Conservation (phyloP, 1,140 invertebrate species). For the Cydia splendana region DNA sequence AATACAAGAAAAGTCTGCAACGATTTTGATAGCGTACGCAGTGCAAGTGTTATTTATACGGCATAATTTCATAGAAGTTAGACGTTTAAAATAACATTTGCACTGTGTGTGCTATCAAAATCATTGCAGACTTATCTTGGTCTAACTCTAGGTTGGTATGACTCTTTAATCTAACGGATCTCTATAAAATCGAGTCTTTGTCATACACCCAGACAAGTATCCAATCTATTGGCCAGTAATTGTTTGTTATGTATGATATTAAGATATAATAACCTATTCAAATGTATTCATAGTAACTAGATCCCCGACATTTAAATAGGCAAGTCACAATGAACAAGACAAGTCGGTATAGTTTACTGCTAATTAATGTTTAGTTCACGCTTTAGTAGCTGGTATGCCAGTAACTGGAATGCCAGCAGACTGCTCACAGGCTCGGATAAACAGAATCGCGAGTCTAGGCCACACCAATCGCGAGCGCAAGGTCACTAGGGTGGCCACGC, state of each 20-base stretch:
- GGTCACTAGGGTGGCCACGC: slow-evolving; percentile 28
- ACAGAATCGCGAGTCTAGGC: slow-evolving; percentile 31
- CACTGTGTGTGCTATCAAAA: too few species aligned
- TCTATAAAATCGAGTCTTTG: too few species aligned
- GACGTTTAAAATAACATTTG: too few species aligned
- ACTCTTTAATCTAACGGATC: neutral
- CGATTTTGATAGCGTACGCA: too few species aligned
- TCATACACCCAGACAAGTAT: neutral
- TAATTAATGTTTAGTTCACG: slow-evolving; percentile 20
- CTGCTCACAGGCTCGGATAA: slow-evolving; percentile 23
- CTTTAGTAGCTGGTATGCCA: slow-evolving; percentile 7
- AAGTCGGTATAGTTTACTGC: slow-evolving; percentile 5
- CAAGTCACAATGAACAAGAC: slow-evolving; percentile 1
- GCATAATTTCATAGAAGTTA: too few species aligned
- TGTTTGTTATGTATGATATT: neutral
- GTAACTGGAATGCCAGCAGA: slow-evolving; percentile 12
- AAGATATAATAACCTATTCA: neutral
- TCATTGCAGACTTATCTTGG: too few species aligned
- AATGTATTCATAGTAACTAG: neutral
- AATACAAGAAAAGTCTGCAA: too few species aligned
- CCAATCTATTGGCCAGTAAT: neutral
- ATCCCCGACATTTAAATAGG: slow-evolving; percentile 8
- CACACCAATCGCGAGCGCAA: slow-evolving; percentile 23
- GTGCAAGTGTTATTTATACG: too few species aligned
- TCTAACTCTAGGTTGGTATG: too few species aligned